These are phyloP conservation scores for Pelecanus crispus DNA, from an alignment of 2,113 vertebrate species.

Conservation along the genomic window DNA sequence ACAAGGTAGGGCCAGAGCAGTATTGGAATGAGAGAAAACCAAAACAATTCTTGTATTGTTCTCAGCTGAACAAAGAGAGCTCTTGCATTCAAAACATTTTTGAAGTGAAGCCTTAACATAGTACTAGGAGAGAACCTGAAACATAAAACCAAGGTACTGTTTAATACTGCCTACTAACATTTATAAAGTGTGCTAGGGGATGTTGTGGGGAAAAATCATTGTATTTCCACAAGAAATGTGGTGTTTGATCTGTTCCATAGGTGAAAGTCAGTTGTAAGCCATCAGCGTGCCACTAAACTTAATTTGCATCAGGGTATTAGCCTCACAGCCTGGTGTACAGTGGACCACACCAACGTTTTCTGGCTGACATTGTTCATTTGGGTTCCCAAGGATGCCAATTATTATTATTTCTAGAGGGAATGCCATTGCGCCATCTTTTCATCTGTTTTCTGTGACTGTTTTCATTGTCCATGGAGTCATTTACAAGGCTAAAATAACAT, in stretches of 20 bases:
- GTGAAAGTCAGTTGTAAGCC: neutral
- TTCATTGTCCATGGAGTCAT: neutral
- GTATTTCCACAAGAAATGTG: neutral
- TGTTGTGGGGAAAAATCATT: neutral
- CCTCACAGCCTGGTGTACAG: neutral
- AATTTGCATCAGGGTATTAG: neutral
- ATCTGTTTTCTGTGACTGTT: neutral
- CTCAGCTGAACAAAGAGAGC: neutral
- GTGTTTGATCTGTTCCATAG: neutral
- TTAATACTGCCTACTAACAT: neutral
- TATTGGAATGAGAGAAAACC: neutral
- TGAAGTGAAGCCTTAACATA: neutral
- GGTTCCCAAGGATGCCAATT: neutral
- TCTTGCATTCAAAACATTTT: neutral
- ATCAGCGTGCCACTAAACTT: neutral
- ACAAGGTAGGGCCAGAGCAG: neutral
- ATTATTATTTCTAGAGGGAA: neutral
- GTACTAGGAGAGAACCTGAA: neutral
- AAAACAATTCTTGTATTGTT: neutral
- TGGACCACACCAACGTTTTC: fast-evolving
- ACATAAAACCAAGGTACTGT: neutral
- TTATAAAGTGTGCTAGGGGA: neutral
- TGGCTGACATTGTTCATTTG: neutral
- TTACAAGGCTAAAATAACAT: neutral
- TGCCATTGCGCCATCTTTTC: neutral